Evolutionary conservation across 64 coral and sea anemone genomes (phyloP).

Genomic region (Actinia equina): DNA sequence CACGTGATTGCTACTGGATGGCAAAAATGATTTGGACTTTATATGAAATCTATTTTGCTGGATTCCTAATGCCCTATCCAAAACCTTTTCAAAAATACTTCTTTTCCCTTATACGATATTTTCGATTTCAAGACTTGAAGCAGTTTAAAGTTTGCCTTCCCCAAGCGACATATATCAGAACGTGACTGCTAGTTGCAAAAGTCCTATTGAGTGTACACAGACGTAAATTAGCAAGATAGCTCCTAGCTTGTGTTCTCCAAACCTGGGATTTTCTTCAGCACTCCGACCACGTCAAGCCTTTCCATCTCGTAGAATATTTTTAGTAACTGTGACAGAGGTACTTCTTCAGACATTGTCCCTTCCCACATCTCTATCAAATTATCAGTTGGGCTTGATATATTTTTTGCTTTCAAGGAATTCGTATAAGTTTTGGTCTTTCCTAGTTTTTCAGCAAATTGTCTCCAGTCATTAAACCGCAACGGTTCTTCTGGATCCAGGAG

Average conservation of each 20-base stretch:
- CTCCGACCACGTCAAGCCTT: background rate
- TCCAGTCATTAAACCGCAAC: background rate
- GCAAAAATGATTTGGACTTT: no score
- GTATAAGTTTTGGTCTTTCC: background rate
- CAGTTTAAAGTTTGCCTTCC: no score
- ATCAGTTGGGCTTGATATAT: background rate
- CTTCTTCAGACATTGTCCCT: background rate
- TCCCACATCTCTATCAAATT: background rate
- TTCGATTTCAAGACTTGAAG: no score
- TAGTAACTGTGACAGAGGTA: background rate
- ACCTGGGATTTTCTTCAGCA: background rate
- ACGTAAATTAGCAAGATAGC: no score
- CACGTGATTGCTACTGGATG: no score
- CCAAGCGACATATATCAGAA: no score
- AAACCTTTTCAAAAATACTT: no score
- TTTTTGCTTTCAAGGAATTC: background rate
- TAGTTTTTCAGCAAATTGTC: conserved; percentile 3
- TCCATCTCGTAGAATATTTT: background rate
- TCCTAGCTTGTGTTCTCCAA: background rate
- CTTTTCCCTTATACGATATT: no score
- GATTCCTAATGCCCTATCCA: no score
- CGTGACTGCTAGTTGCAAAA: no score
- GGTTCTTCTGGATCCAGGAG: background rate
- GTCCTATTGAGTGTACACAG: no score
- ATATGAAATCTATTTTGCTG: no score